Evolutionary conservation across 2,888 invertebrate genomes (phyloP).

Genomic region (Stenodera caucasica): DNA sequence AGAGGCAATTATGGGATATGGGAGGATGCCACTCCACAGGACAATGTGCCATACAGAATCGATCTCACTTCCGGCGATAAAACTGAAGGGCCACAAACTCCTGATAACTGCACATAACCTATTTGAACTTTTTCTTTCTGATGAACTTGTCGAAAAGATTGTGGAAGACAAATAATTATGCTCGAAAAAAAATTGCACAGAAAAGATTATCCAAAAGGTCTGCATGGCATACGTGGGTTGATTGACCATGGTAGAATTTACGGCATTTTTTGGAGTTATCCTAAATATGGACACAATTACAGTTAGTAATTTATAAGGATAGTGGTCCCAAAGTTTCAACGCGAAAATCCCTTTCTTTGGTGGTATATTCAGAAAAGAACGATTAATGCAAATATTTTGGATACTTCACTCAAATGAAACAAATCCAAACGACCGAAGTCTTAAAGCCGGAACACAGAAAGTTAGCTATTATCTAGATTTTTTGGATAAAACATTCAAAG

Average conservation of each 20-base stretch:
- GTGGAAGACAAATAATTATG: neutral
- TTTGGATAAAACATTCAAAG: neutral
- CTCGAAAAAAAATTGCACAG: neutral
- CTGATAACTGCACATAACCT: neutral
- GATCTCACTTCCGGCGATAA: neutral
- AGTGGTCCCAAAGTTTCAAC: neutral
- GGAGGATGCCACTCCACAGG: neutral
- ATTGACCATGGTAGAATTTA: neutral
- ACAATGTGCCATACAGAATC: neutral
- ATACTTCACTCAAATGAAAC: neutral
- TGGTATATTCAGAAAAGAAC: neutral
- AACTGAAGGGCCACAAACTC: neutral
- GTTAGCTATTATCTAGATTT: neutral
- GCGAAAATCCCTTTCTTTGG: neutral
- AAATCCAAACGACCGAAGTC: neutral
- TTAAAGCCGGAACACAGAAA: neutral
- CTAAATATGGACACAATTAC: neutral
- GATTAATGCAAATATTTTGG: neutral
- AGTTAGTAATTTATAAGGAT: neutral
- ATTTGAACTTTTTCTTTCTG: neutral
- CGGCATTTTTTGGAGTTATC: neutral
- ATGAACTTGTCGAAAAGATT: neutral
- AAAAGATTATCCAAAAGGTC: neutral
- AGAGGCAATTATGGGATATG: neutral
- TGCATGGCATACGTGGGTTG: neutral